These are phyloP conservation scores for Leptodactylus fallax DNA, from an alignment of 2,797 vertebrate species.

Conservation along the genomic window DNA sequence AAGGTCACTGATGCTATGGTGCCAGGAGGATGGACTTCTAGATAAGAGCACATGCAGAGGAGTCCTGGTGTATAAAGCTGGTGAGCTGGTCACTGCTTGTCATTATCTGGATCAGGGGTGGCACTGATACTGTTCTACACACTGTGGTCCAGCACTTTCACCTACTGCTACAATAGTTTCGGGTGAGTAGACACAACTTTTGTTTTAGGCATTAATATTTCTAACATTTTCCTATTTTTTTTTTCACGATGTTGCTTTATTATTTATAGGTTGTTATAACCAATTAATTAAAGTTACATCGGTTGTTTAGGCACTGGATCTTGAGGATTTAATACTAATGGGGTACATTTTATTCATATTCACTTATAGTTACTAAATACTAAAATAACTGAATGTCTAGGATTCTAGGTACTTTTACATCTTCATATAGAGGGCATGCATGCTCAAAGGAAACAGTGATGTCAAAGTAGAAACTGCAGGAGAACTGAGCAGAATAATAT, in stretches of 20 bases:
- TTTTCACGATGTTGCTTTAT: not conserved
- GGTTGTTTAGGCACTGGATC: too few relatives aligned
- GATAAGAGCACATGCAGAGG: slow-evolving; percentile 47
- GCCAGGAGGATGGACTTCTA: slow-evolving; percentile 49
- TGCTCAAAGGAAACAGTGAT: too few relatives aligned
- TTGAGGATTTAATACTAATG: too few relatives aligned
- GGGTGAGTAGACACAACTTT: slow-evolving; percentile 13
- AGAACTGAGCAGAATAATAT: too few relatives aligned
- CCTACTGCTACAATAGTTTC: not conserved
- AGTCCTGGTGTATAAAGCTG: slow-evolving; percentile 36
- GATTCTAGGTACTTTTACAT: too few relatives aligned
- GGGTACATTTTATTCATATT: too few relatives aligned
- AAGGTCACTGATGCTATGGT: slow-evolving; percentile 18
- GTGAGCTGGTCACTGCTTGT: not conserved
- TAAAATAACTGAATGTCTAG: too few relatives aligned
- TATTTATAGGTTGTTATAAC: not conserved
- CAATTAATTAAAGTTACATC: not conserved
- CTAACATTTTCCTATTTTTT: not conserved
- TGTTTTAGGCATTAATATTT: not conserved
- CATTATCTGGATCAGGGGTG: not conserved
- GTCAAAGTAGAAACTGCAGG: too few relatives aligned
- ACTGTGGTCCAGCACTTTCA: not conserved
- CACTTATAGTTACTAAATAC: too few relatives aligned
- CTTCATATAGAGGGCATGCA: too few relatives aligned
- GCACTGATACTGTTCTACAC: not conserved